Base-by-base conservation (phyloP, 1,140 invertebrate genomes). In the Cydia pomonella region DNA sequence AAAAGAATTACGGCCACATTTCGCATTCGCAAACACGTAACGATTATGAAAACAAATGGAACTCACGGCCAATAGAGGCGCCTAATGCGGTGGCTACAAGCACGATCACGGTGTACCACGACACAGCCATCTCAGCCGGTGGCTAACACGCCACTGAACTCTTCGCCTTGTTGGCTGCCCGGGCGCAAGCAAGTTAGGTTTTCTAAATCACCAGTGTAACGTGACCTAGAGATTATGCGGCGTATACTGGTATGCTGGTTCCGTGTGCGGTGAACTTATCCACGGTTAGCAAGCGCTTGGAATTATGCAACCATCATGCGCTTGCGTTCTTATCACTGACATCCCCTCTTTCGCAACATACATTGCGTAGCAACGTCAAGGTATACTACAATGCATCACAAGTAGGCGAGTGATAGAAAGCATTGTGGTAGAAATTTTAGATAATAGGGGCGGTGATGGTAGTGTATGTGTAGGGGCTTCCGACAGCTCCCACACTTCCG, bases 61-160 rank as follows among this genome's bases (percentile, higher is more conserved):
- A 76, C 91, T 92, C 77, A 92, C 91, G 87, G 78, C 83, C 80
- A 47, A 92, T 89, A 27, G 88, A 85, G 29, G 91, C 91, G 13
- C 89, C 91, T 38, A 92, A 84, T 29, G 84, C 91, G 21, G 88
- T 88, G 33, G 84, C 86, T 69, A 85, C 89, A 7, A 92, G 87
- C 75, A 87, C 79, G 1, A 82, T 79, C 76, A 90, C 83, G 10
- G 86, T 79, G 82, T 87, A 86, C 86, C 81, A 87, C 80, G 87
- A 84, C 62, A 87, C 89, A 74, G 83, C 91, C 91, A 92, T 92
- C 81, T 76, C 76, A 72, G 73, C 77, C 80, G 75, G 85, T 86
- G 86, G 84, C 86, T 86, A 80, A 77, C 83, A 82, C 83, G 87
- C 89, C 87, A 91, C 88, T 92, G 86, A 88, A 76, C 75, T 79